These are phyloP conservation scores for Mythimna lalbum DNA, from an alignment of 2,888 invertebrate species.

Conservation along the genomic window DNA sequence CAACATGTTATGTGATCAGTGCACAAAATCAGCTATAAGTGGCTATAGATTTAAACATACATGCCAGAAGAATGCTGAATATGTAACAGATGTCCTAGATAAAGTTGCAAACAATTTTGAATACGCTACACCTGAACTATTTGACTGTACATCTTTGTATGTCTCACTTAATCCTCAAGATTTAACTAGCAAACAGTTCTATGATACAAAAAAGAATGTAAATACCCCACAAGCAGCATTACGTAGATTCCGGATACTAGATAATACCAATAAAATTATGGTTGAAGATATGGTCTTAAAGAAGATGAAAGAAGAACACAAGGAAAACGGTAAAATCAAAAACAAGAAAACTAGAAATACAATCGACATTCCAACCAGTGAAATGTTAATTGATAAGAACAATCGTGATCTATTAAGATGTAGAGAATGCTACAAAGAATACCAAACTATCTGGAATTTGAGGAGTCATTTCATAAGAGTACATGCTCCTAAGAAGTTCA, in stretches of 20 bases:
- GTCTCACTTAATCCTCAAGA: conserved; percentile 72
- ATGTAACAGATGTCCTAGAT: conserved; percentile 69
- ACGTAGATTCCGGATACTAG: conserved; percentile 64
- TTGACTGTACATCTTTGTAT: conserved; percentile 71
- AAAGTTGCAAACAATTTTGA: conserved; percentile 69
- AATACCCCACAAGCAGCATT: conserved; percentile 64
- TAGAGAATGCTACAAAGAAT: conserved; percentile 75
- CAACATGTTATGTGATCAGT: conserved; percentile 74
- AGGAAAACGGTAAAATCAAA: conserved; percentile 27
- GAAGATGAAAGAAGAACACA: conserved; percentile 40
- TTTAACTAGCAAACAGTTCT: conserved; percentile 71
- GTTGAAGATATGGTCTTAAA: conserved; percentile 34
- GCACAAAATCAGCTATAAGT: conserved; percentile 70
- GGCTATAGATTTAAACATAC: conserved; percentile 75
- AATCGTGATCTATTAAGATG: conserved; percentile 70
- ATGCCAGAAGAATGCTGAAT: conserved; percentile 68
- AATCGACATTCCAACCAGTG: conserved; percentile 64
- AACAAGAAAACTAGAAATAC: conserved; percentile 37
- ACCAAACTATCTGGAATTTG: conserved; percentile 70
- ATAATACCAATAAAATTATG: conserved; percentile 51
- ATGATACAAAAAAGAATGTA: conserved; percentile 66
- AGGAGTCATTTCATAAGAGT: conserved; percentile 77
- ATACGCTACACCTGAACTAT: conserved; percentile 56
- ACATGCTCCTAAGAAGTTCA: conserved; percentile 76
- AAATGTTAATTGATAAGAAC: conserved; percentile 74